A percentile compares a stretch with the other conserved stretches of the same genome.
Conservation (phyloP, 1,140 invertebrate genomes). For the Bombus difficillimus region DNA sequence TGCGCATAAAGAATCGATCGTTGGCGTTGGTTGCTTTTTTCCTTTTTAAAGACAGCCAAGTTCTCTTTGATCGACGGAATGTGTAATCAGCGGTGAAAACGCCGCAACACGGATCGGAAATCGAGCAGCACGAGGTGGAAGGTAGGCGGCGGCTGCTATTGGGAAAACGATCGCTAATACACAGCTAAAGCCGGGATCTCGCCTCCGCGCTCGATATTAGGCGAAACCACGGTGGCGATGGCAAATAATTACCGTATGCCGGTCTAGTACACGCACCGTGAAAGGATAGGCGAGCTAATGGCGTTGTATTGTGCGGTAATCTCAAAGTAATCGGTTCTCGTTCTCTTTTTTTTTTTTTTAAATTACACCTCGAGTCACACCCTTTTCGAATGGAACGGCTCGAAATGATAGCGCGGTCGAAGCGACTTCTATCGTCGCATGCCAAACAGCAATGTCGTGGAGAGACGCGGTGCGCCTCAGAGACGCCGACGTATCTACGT, state of each 20-base stretch:
- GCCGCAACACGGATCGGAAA: neutral
- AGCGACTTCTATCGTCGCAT: slow-evolving; percentile 75
- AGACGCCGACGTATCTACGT: slow-evolving; percentile 30
- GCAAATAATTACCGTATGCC: slow-evolving; percentile 52
- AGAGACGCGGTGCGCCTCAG: slow-evolving; percentile 30
- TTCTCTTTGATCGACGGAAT: no score
- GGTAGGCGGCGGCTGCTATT: neutral
- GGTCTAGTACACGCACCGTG: slow-evolving; percentile 48
- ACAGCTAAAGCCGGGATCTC: neutral
- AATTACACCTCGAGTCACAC: slow-evolving; percentile 77
- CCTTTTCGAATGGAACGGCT: slow-evolving; percentile 77
- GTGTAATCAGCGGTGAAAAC: slow-evolving; percentile 4
- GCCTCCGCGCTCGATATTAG: slow-evolving; percentile 1
- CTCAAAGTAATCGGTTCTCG: slow-evolving; percentile 71
- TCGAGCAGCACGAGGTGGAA: neutral
- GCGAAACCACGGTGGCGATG: slow-evolving; percentile 24
- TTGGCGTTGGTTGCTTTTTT: no score
- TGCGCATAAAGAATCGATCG: no score
- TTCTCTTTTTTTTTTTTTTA: slow-evolving; percentile 60
- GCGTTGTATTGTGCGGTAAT: slow-evolving; percentile 70
- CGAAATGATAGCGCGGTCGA: slow-evolving; percentile 76
- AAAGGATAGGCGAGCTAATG: slow-evolving; percentile 67
- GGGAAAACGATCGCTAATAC: slow-evolving; percentile 6
- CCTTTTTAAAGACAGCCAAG: no score
- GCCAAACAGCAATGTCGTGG: slow-evolving; percentile 77